These are phyloP conservation scores for Phylloscopus trochilus DNA, from an alignment of 2,113 vertebrate genomes.

Conservation along the genomic window DNA sequence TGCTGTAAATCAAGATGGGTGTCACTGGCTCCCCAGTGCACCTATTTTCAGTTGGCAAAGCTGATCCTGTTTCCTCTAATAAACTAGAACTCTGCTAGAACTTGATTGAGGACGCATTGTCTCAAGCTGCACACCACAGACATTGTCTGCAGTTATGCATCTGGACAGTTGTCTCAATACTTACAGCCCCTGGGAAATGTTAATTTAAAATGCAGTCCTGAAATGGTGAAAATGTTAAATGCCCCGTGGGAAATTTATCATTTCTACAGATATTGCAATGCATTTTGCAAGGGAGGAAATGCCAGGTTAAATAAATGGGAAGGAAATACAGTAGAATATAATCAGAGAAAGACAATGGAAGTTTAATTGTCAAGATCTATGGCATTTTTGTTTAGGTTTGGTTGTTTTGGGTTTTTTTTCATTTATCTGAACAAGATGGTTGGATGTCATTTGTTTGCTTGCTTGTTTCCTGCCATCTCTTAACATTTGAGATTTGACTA, in stretches of 20 bases:
- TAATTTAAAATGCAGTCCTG: background rate
- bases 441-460: background rate
- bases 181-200: background rate
- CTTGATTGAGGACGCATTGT: background rate
- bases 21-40: background rate
- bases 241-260: background rate
- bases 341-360: background rate
- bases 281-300: background rate
- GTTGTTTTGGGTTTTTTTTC: background rate
- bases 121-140: background rate
- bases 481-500: background rate
- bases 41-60: background rate
- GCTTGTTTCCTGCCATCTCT: background rate
- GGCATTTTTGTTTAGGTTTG: background rate
- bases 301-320: background rate
- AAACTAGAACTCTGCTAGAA: background rate
- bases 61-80: background rate
- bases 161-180: background rate
- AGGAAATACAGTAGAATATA: background rate
- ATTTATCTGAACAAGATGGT: background rate
- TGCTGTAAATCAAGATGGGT: background rate
- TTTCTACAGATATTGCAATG: background rate
- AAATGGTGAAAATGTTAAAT: background rate
- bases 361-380: background rate
- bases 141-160: background rate